A percentile compares a stretch with the other conserved stretches of the same genome.
These are phyloP conservation scores for Eueides isabella DNA, from an alignment of 1,140 invertebrate genomes.

Conservation along the genomic window DNA sequence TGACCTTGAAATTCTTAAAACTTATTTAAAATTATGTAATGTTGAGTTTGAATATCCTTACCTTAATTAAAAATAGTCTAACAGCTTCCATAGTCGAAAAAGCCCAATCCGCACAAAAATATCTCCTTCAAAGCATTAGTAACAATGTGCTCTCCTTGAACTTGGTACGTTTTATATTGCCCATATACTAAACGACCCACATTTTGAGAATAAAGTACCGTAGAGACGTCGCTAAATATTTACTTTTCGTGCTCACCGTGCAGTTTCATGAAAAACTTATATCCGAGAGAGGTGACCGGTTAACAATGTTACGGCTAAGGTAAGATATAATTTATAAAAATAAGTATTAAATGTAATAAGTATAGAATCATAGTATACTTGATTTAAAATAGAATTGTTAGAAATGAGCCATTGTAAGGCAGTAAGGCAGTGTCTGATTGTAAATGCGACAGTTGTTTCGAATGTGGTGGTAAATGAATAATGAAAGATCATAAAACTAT, in stretches of 20 bases:
- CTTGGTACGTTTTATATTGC: conserved; percentile 55
- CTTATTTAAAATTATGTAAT: no score
- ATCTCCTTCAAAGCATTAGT: conserved; percentile 5
- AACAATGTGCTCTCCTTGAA: conserved; percentile 54
- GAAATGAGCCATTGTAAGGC: no score
- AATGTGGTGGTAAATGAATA: no score
- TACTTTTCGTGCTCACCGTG: not conserved
- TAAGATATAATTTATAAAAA: no score
- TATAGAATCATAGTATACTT: no score
- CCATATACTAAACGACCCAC: conserved; percentile 42
- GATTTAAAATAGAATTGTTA: no score
- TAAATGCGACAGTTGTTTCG: no score
- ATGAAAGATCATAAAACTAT: no score
- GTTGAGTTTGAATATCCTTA: conserved; percentile 32
- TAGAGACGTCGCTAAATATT: conserved; percentile 36
- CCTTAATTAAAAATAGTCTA: conserved; percentile 53
- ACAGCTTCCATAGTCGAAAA: conserved; percentile 49
- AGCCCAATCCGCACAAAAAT: conserved; percentile 19
- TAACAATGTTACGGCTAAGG: not conserved
- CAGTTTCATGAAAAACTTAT: not conserved
- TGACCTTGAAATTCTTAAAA: no score
- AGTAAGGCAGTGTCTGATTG: no score
- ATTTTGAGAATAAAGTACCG: conserved; percentile 35
- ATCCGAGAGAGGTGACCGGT: not conserved
- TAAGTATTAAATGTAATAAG: no score